Percentiles rank a stretch among this genome's conserved stretches.
phyloP scores from a whole-genome alignment of 2,888 invertebrate genomes.

The Ditula angustiorana region DNA sequence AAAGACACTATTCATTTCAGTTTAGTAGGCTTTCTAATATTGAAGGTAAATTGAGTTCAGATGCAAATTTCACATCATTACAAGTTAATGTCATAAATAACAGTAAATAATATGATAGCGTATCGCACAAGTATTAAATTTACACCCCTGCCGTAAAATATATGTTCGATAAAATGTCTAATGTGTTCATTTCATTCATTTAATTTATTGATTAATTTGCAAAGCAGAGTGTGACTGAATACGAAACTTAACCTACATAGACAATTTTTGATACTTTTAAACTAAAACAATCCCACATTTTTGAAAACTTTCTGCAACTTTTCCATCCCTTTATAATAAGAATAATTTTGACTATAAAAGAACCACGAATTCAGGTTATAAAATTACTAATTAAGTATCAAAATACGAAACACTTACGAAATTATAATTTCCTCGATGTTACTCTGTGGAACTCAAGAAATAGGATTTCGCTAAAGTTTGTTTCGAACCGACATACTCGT shows the following conservation, averaged over 20 bases:
- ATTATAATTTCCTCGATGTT: neutral
- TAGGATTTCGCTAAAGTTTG: neutral
- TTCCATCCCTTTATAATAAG: too few relatives aligned
- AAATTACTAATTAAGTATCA: too few relatives aligned
- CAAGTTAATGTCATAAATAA: slow-evolving; percentile 13
- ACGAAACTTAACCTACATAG: too few relatives aligned
- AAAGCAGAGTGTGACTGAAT: too few relatives aligned
- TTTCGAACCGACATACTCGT: neutral
- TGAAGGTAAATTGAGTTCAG: slow-evolving; percentile 13
- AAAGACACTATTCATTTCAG: neutral
- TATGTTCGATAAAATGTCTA: slow-evolving; percentile 10
- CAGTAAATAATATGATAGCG: slow-evolving; percentile 8
- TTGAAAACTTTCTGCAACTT: too few relatives aligned
- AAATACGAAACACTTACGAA: neutral
- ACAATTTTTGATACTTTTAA: too few relatives aligned
- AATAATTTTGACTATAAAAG: too few relatives aligned
- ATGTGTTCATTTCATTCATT: too few relatives aligned
- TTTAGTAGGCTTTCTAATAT: neutral
- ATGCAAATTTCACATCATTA: slow-evolving; percentile 14
- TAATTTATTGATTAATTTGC: too few relatives aligned
- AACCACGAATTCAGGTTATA: too few relatives aligned
- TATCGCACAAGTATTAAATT: slow-evolving; percentile 15
- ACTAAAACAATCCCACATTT: too few relatives aligned
- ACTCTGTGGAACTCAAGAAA: neutral
- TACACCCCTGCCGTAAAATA: slow-evolving; percentile 15